Percentiles rank a stretch among this genome's conserved stretches.
Conservation (phyloP, 2,888 invertebrate genomes). For the Lysandra coridon region DNA sequence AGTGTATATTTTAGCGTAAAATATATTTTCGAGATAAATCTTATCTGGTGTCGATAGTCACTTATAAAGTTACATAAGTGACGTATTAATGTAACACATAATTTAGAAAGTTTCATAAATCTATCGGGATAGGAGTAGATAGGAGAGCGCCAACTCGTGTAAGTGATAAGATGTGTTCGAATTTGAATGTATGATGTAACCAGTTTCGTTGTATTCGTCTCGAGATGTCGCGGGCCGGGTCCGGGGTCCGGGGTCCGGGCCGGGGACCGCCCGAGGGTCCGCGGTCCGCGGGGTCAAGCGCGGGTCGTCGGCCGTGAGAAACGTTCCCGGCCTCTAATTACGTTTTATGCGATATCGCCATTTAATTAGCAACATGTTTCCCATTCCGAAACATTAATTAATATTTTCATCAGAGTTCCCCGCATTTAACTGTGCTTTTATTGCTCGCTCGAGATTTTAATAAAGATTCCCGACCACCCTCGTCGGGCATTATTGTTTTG, state of each 20-base stretch:
- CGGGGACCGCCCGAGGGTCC: constrained; percentile 1
- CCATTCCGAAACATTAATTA: constrained; percentile 79
- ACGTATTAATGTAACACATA: constrained; percentile 8
- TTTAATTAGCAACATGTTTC: constrained; percentile 80
- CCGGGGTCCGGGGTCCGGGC: background rate
- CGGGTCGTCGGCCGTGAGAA: constrained; percentile 69
- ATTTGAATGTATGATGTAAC: constrained; percentile 11
- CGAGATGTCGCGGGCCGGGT: constrained; percentile 49
- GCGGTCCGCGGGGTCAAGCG: constrained; percentile 23
- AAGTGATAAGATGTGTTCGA: constrained; percentile 8
- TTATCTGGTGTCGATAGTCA: background rate
- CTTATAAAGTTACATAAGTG: background rate
- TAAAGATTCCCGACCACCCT: constrained; percentile 79
- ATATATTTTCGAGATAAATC: background rate
- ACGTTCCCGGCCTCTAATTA: constrained; percentile 77
- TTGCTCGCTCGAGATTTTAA: constrained; percentile 77
- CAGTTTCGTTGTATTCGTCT: constrained; percentile 59
- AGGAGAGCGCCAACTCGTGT: constrained; percentile 8
- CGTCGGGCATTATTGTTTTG: constrained; percentile 70
- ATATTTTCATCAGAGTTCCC: constrained; percentile 79
- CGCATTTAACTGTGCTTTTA: constrained; percentile 79
- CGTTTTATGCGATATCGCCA: constrained; percentile 79
- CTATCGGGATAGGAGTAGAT: constrained; percentile 2
- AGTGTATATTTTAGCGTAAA: background rate
- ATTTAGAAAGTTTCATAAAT: constrained; percentile 16